phyloP scores from a whole-genome alignment of 2,888 invertebrate genomes.

The Rhodophaea formosa region DNA sequence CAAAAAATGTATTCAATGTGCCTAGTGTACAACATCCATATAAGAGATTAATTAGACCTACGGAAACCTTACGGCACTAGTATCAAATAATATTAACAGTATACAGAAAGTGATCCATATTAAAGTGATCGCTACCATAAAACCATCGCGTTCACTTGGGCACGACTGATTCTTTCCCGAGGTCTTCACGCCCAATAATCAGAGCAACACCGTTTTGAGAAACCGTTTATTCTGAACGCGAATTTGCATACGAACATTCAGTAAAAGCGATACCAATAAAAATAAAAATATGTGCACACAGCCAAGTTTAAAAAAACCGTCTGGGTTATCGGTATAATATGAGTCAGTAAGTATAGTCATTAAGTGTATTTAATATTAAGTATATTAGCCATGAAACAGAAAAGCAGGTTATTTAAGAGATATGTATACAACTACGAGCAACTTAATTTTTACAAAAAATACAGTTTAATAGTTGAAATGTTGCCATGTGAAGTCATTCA shows the following conservation, averaged over 20 bases:
- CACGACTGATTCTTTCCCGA: slow-evolving; percentile 40
- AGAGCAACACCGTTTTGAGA: slow-evolving; percentile 62
- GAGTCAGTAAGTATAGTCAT: too few relatives aligned
- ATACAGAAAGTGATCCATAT: background rate
- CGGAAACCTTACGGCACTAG: too few relatives aligned
- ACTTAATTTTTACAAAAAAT: too few relatives aligned
- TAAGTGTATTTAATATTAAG: too few relatives aligned
- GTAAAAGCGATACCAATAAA: slow-evolving; percentile 23
- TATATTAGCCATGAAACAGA: too few relatives aligned
- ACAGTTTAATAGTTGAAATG: too few relatives aligned
- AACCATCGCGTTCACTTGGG: slow-evolving; percentile 30
- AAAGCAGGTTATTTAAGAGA: too few relatives aligned
- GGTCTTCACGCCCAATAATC: slow-evolving; percentile 67
- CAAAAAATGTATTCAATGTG: too few relatives aligned
- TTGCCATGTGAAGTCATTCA: too few relatives aligned
- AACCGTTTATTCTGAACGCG: slow-evolving; percentile 56
- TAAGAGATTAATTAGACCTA: too few relatives aligned
- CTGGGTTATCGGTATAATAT: background rate
- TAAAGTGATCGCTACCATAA: slow-evolving; percentile 7
- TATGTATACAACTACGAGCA: too few relatives aligned
- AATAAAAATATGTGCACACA: background rate
- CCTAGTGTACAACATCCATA: too few relatives aligned
- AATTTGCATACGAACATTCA: slow-evolving; percentile 66
- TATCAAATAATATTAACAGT: background rate
- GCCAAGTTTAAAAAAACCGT: background rate